Evolutionary conservation across 2,113 vertebrate species (phyloP), one percentile per base, ranked within the genome.

Genomic region (Deroptyus accipitrinus): DNA sequence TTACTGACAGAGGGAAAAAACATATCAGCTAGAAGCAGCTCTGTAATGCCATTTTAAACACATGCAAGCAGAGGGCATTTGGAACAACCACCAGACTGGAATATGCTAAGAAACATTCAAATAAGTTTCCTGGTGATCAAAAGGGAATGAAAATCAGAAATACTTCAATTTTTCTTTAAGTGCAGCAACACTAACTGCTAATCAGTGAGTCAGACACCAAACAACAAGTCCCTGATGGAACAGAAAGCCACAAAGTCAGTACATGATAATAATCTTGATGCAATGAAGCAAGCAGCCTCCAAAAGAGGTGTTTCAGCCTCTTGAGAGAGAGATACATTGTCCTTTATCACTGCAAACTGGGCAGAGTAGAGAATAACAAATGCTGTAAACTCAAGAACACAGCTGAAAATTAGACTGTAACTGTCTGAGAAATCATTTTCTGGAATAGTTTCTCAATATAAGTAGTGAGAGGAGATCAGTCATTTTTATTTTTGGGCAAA

Each of bases 271-370:
- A 62, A 74, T 88, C 22, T 15, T 69, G 75, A 86, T 81, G 31
- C 19, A 35, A 51, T 41, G 49, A 77, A 86, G 44, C 22, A 86
- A 83, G 33, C 25, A 51, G 12, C 25, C 81, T 41, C 37, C 41
- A n/a, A 69, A 68, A 92, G 39, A 76, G 6, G 10, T 81, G 37
- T 39, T 77, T 55, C 63, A 92, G n/a, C 13, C 22, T 83, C 57
- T 70, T 83, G 54, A 12, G 15, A 64, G n/a, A 88, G 44, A 57
- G 12, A n/a, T 8, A 33, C 7, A 8, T 11, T 52, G n/a, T n/a
- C 0, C 0, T 88, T 83, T 7, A 1, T 35, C 52, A 31, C 31
- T 44, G 22, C 25, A 10, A 18, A 22, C 13, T 51, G 42, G 25
- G 61, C 76, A 88, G 49, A 95, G 81, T 18, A 51, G 59, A 80